A percentile compares a stretch with the other conserved stretches of the same genome.
Conservation (phyloP, 2,888 invertebrate species). For the Odontocolon sp. region DNA sequence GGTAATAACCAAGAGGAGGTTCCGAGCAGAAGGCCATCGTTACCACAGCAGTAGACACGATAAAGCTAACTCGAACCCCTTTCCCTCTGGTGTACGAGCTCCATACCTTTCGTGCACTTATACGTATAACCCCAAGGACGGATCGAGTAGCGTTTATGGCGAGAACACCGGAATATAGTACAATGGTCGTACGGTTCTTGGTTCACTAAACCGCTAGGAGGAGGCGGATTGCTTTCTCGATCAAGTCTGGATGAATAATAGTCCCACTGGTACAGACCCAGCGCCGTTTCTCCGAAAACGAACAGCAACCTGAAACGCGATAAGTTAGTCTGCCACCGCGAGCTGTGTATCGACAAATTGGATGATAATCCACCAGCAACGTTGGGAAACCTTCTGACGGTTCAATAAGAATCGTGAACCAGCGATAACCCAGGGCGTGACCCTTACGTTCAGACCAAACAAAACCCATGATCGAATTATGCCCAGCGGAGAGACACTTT, state of each 20-base stretch:
- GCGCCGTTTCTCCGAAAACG: background rate
- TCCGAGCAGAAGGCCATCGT: slow-evolving; percentile 33
- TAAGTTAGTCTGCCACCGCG: slow-evolving; percentile 33
- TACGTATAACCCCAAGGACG: slow-evolving; percentile 18
- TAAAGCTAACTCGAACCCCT: slow-evolving; percentile 32
- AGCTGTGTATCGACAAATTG: slow-evolving; percentile 71
- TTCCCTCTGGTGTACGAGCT: slow-evolving; percentile 3
- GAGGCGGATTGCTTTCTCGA: background rate
- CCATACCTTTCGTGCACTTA: background rate
- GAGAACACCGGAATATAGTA: background rate
- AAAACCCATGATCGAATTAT: no score
- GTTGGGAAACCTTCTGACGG: background rate
- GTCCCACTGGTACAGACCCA: slow-evolving; percentile 56
- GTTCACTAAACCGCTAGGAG: background rate
- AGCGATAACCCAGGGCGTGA: no score
- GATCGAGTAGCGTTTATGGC: slow-evolving; percentile 26
- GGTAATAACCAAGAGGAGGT: slow-evolving; percentile 36
- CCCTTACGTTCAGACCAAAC: no score
- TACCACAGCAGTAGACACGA: slow-evolving; percentile 20
- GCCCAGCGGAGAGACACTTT: no score
- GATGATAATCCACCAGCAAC: slow-evolving; percentile 65
- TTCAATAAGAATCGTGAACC: no score
- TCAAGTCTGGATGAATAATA: slow-evolving; percentile 66
- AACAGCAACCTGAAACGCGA: background rate
- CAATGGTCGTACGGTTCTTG: background rate